Evolutionary conservation across 2,888 invertebrate genomes (phyloP), one percentile per base, ranked within the genome.

Genomic region (Orthosia incerta): DNA sequence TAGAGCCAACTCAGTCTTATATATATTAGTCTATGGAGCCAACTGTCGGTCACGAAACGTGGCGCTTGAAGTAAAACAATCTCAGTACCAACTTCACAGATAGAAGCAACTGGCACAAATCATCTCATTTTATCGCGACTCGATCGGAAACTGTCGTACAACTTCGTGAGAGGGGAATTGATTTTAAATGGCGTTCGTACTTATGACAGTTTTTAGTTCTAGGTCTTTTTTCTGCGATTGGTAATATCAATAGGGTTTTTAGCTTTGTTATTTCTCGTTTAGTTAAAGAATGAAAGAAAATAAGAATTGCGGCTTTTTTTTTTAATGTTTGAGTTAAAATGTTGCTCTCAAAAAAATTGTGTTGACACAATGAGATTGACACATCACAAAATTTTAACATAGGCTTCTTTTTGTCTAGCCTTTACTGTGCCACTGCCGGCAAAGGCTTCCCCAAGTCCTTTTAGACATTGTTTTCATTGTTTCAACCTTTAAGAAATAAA

Each of bases 71-170:
- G 57, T 67, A 64, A 71, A 80, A 70, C 53, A 46, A 78, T 63
- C 57, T 50, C 60, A 55, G 65, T 57, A 59, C 62, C 23, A 82
- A 82, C 79, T 78, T 70, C 4, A 18, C 45, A 81, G 77, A 76
- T 79, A 65, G 50, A 63, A 59, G 39, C 68, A 66, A 80, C 68
- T 76, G 57, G 62, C 76, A 82, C 72, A 75, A 79, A 75, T 82
- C 75, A 76, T 73, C 48, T 70, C 69, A 55, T 57, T 62, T 59
- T 80, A 80, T 77, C 84, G 70, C 55, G 23, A 65, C 64, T 18
- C 67, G 71, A 82, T 83, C 74, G 74, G 55, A 71, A 83, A 71
- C 84, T 74, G 76, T 83, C 74, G 64, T 72, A 65, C 51, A 71
- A 78, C 70, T 83, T 78, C 64, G 71, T 74, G 77, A 74, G 72